These are phyloP conservation scores for Pseudomyrmex dendroicus DNA, from an alignment of 1,140 invertebrate species.

Conservation along the genomic window DNA sequence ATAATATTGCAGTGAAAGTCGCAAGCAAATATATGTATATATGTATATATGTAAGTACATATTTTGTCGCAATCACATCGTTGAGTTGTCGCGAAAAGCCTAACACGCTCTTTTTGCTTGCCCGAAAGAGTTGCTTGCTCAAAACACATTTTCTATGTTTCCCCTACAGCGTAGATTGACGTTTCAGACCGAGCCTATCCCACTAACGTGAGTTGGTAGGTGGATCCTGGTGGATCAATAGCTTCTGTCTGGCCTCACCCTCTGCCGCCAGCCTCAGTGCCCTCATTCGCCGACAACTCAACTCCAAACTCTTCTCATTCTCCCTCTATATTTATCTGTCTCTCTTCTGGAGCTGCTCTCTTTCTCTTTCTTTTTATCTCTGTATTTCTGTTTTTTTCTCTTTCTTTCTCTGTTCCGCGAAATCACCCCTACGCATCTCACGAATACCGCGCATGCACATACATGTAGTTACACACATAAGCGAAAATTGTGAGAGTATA, in stretches of 20 bases:
- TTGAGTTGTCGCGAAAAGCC: slow-evolving; percentile 15
- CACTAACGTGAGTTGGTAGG: slow-evolving; percentile 78
- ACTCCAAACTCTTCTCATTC: slow-evolving; percentile 74
- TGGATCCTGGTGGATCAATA: slow-evolving; percentile 82
- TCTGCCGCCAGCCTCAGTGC: slow-evolving; percentile 77
- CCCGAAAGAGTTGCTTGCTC: slow-evolving; percentile 17
- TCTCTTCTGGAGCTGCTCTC: slow-evolving; percentile 5
- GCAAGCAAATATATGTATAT: background rate
- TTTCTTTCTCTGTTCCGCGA: slow-evolving; percentile 16
- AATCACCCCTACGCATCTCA: slow-evolving; percentile 48
- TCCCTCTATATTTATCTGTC: slow-evolving; percentile 22
- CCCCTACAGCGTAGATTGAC: slow-evolving; percentile 66
- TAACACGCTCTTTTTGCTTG: slow-evolving; percentile 1
- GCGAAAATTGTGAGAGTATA: slow-evolving; percentile 2
- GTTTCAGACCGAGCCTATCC: slow-evolving; percentile 79
- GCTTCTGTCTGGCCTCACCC: slow-evolving; percentile 83
- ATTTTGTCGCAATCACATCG: background rate
- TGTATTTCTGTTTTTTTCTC: too few species aligned
- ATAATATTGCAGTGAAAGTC: slow-evolving; percentile 5
- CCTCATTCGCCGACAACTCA: slow-evolving; percentile 78
- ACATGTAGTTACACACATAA: slow-evolving; percentile 4
- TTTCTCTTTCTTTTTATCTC: background rate
- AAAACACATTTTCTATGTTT: slow-evolving; percentile 60
- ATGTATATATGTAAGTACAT: background rate
- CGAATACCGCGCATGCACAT: slow-evolving; percentile 24